Conservation (phyloP, 2,888 invertebrate species). For the Cataglyphis rosenhaueri region DNA sequence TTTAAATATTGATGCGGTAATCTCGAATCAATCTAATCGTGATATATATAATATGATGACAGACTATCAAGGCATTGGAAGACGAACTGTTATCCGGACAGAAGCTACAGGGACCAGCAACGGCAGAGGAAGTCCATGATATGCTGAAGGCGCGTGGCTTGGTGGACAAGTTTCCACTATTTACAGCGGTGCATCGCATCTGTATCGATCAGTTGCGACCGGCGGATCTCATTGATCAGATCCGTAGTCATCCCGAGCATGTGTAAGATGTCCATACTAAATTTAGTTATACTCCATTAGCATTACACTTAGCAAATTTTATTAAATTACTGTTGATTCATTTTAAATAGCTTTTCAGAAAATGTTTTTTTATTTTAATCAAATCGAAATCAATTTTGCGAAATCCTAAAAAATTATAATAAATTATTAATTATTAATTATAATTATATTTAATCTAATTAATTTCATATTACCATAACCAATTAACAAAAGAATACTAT, state of each 20-base stretch:
- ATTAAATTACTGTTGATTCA: background rate
- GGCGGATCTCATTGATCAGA: slow-evolving; percentile 94
- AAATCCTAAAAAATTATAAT: background rate
- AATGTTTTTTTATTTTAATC: slow-evolving; percentile 16
- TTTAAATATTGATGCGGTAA: background rate
- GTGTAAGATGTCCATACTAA: slow-evolving; percentile 87
- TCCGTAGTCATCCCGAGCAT: slow-evolving; percentile 98
- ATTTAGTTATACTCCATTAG: slow-evolving; percentile 23
- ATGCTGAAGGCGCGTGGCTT: slow-evolving; percentile 95
- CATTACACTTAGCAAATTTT: background rate
- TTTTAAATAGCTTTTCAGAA: background rate
- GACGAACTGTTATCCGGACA: slow-evolving; percentile 98
- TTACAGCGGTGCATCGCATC: slow-evolving; percentile 97
- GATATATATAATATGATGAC: slow-evolving; percentile 22
- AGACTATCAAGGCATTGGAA: slow-evolving; percentile 95
- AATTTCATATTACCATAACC: background rate
- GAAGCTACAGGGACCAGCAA: slow-evolving; percentile 98
- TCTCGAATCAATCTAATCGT: background rate
- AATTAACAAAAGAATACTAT: background rate
- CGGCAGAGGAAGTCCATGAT: slow-evolving; percentile 97
- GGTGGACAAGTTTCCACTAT: slow-evolving; percentile 98
- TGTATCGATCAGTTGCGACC: slow-evolving; percentile 94
- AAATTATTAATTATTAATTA: no score
- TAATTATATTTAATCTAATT: background rate
- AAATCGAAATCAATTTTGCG: background rate